Conservation (phyloP, 2,113 vertebrate species). For the Menura novaehollandiae region DNA sequence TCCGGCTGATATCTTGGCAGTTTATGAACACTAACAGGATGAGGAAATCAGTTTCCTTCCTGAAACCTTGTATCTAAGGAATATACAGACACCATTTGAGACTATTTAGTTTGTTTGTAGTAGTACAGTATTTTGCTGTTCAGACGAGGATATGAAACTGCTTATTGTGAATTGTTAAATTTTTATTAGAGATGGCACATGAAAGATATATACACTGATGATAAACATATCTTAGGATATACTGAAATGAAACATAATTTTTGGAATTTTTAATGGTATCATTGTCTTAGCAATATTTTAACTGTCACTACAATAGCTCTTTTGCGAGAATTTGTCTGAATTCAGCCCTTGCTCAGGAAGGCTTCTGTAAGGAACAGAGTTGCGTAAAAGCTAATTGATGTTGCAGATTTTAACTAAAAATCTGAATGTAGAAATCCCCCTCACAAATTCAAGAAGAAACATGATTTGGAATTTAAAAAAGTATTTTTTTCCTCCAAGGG, state of each 20-base stretch:
- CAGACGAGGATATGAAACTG: not conserved
- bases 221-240: not conserved
- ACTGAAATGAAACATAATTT: not conserved
- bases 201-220: not conserved
- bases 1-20: constrained; percentile 46
- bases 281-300: not conserved
- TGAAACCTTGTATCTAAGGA: constrained; percentile 65
- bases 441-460: not conserved
- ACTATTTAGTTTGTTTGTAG: constrained; percentile 9
- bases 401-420: not conserved
- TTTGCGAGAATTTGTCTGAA: not conserved
- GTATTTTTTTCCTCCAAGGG: not conserved
- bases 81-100: constrained; percentile 42
- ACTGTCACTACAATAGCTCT: not conserved
- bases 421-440: not conserved
- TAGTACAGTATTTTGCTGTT: not conserved
- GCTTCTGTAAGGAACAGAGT: not conserved
- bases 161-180: not conserved
- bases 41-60: constrained; percentile 84
- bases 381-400: not conserved
- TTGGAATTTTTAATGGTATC: not conserved
- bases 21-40: constrained; percentile 57
- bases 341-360: not conserved
- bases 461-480: not conserved
- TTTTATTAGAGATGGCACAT: not conserved